phyloP scores from a whole-genome alignment of 2,888 invertebrate species.

The Thymelicus lineola region DNA sequence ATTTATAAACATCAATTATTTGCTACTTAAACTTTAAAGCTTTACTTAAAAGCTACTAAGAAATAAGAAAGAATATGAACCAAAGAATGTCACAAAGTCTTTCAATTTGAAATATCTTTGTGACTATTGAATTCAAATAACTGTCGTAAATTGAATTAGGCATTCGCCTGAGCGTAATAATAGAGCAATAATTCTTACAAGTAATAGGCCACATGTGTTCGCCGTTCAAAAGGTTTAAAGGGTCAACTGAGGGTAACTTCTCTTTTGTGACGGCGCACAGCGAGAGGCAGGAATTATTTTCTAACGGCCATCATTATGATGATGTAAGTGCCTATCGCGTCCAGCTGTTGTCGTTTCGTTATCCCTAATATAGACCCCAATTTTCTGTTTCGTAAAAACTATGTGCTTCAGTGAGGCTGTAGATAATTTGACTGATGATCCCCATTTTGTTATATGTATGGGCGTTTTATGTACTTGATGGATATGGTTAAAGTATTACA shows the following conservation, averaged over 20 bases:
- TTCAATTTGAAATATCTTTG: conserved; percentile 3
- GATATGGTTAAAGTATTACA: too few species aligned
- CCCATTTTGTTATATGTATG: neutral
- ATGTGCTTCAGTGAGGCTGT: neutral
- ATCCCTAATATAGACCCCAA: conserved; percentile 23
- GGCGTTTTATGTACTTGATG: too few species aligned
- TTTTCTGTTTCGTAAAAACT: conserved; percentile 21
- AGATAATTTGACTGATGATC: neutral
- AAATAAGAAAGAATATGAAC: too few species aligned
- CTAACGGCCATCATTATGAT: conserved; percentile 50
- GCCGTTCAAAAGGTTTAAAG: conserved; percentile 57
- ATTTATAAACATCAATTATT: too few species aligned
- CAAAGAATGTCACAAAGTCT: neutral
- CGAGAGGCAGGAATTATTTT: conserved; percentile 61
- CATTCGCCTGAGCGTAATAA: conserved; percentile 54
- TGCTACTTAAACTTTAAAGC: too few species aligned
- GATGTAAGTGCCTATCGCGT: conserved; percentile 22
- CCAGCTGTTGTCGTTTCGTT: conserved; percentile 20
- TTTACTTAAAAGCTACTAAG: too few species aligned
- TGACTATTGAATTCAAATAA: conserved; percentile 37
- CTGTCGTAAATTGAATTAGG: conserved; percentile 39
- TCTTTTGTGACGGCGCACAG: conserved; percentile 48
- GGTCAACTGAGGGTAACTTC: conserved; percentile 54
- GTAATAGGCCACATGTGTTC: conserved; percentile 66
- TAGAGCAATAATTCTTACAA: conserved; percentile 63